These are phyloP conservation scores for Antheraea pernyi DNA, from an alignment of 1,140 invertebrate genomes.

Conservation along the genomic window DNA sequence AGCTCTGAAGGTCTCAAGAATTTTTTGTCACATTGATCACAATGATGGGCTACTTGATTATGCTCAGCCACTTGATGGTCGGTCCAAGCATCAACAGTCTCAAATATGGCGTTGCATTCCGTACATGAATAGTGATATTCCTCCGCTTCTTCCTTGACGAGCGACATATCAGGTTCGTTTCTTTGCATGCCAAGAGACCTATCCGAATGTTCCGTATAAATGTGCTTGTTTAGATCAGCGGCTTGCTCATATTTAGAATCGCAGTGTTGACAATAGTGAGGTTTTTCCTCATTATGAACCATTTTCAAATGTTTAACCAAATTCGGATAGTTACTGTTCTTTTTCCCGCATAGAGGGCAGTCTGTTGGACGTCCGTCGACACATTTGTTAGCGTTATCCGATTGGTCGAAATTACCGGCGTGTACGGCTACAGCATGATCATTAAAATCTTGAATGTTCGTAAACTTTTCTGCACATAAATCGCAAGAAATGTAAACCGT, in stretches of 20 bases:
- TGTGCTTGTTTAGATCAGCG: constrained; percentile 73
- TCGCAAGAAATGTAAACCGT: constrained; percentile 75
- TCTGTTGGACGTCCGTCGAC: constrained; percentile 71
- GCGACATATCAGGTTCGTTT: constrained; percentile 59
- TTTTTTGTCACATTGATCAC: constrained; percentile 82
- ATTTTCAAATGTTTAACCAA: constrained; percentile 79
- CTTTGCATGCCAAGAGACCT: constrained; percentile 44
- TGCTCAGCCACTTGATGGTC: constrained; percentile 78
- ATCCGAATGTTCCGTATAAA: constrained; percentile 71
- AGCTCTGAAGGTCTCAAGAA: constrained; percentile 81
- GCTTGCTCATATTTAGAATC: constrained; percentile 71
- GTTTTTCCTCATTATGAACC: constrained; percentile 71
- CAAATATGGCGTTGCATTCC: constrained; percentile 79
- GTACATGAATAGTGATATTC: constrained; percentile 80
- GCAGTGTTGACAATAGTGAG: constrained; percentile 74
- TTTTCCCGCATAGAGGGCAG: constrained; percentile 78
- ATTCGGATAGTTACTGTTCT: constrained; percentile 77
- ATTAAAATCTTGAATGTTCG: constrained; percentile 73
- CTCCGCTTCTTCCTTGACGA: constrained; percentile 72
- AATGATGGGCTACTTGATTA: constrained; percentile 78
- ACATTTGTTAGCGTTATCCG: constrained; percentile 64
- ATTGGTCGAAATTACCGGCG: constrained; percentile 62
- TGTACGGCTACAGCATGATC: constrained; percentile 73
- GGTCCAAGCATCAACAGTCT: constrained; percentile 77
- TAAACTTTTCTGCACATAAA: constrained; percentile 73